These are phyloP conservation scores for Puntigrus tetrazona DNA, from an alignment of 2,113 vertebrate genomes.

Conservation along the genomic window DNA sequence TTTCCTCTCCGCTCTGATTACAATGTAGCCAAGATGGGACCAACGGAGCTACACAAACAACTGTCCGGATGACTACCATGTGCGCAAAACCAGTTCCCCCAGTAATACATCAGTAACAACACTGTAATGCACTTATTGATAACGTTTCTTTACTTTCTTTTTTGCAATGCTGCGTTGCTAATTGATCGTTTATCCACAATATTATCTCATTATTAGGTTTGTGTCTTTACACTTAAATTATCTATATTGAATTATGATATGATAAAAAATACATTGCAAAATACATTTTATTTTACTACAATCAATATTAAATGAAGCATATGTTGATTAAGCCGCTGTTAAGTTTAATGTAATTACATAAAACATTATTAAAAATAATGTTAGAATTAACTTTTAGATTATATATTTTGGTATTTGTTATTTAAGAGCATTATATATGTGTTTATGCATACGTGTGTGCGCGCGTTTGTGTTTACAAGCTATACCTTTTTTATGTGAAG, in stretches of 20 bases:
- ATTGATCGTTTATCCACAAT: too few relatives aligned
- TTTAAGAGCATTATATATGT: not conserved
- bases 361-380: not conserved
- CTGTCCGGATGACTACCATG: conserved; percentile 61
- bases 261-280: too few relatives aligned
- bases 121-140: not conserved
- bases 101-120: not conserved
- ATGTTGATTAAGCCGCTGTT: not conserved
- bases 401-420: not conserved
- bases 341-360: not conserved
- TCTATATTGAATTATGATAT: too few relatives aligned
- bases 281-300: too few relatives aligned
- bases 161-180: too few relatives aligned
- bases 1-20: conserved; percentile 70
- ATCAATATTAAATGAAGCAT: too few relatives aligned
- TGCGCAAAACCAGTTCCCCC: conserved; percentile 34
- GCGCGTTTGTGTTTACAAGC: not conserved
- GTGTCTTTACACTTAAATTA: too few relatives aligned
- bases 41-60: conserved; percentile 64
- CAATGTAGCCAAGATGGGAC: conserved; percentile 77
- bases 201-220: too few relatives aligned
- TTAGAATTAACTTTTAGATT: not conserved
- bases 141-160: not conserved
- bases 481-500: not conserved
- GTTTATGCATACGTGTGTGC: not conserved